Evolutionary conservation across 2,113 vertebrate genomes (phyloP), one percentile per base, ranked within the genome.

Genomic region (Archocentrus centrarchus): DNA sequence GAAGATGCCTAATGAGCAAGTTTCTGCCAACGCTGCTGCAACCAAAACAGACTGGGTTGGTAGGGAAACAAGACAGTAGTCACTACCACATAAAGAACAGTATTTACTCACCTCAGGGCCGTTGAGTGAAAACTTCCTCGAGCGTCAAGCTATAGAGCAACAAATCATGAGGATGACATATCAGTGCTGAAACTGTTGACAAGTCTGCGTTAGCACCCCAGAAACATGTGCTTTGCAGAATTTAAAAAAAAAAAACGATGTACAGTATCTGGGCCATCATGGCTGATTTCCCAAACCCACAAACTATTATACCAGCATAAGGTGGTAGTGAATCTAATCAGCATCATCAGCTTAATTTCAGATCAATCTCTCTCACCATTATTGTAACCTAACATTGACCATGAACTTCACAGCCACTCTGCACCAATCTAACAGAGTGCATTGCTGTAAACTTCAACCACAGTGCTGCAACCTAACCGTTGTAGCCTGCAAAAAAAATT

Each of bases 51-150:
- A 50, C 39, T n/a, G 1, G 61, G 86, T 92, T 90, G 90, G 81
- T 82, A 81, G 17, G 76, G 87, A 81, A 93, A 91, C 86, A 85
- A 86, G 81, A 90, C 87, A 83, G 85, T 80, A 89, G 88, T 91
- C 88, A 83, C 91, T 87, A 88, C 24, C 79, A 79, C 81, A 55
- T 85, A n/a, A n/a, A 60, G 77, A 5, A 80, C 5, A 18, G 37
- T 86, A 81, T 92, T 94, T 86, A 85, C 80, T 44, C 22, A 35
- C 91, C 84, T 81, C 27, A 20, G 83, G 90, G 60, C 53, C 87
- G 81, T 35, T 77, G 80, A 93, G 59, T 63, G 89, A 91, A 79
- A 76, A 83, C 55, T 80, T 89, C 91, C 83, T 20, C 1, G 1
- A 62, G 58, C 85, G 77, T 90, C 73, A 84, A 55, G 61, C 76